Evolutionary conservation across 53 echinoderm and acorn worm species (phyloP), one percentile per base, ranked within the genome.

Genomic region (Crossaster papposus): DNA sequence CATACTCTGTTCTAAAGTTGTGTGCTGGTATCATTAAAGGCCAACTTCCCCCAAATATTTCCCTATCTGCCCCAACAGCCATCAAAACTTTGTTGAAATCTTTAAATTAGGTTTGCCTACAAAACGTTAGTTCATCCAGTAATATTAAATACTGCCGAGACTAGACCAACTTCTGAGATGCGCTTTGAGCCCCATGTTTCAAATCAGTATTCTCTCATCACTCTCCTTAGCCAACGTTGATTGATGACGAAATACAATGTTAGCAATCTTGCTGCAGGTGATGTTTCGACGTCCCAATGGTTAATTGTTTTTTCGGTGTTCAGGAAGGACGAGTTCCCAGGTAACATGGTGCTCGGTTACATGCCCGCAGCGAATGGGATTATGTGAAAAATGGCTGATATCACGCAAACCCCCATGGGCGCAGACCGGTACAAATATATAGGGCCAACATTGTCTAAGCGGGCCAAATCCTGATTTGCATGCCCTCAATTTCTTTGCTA

Each of bases 191-290:
- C 22, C 12, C 58, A 58, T 20, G 58, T 58, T 58, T 20, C 2
- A 33, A 36, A 3, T 34, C 33, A 32, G 36, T 34, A 14, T 14
- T 18, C 74, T 34, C 3, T 74, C 34, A 74, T 74, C 36, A 14
- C 55, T 32, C 1, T 32, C 52, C 53, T 31, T 23, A 18, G 33
- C 13, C 20, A 30, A 18, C 54, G 51, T 81, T 62, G 12, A 81
- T 34, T 81, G 81, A 81, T 81, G 81, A 81, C 81, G 32, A 7
- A 55, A 54, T 62, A 26, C 32, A 81, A 81, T 81, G 81, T 81
- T 81, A 34, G 81, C 63, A 81, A 31, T 55, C 31, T 62, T 20
- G 62, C 81, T 30, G 31, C 31, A 62, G 81, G 62, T 81, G 52
- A 79, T 52, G 30, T 30, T 81, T 55, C 54, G 8, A 81, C 6